phyloP scores from a whole-genome alignment of 1,140 invertebrate species.

The Ips typographus region DNA sequence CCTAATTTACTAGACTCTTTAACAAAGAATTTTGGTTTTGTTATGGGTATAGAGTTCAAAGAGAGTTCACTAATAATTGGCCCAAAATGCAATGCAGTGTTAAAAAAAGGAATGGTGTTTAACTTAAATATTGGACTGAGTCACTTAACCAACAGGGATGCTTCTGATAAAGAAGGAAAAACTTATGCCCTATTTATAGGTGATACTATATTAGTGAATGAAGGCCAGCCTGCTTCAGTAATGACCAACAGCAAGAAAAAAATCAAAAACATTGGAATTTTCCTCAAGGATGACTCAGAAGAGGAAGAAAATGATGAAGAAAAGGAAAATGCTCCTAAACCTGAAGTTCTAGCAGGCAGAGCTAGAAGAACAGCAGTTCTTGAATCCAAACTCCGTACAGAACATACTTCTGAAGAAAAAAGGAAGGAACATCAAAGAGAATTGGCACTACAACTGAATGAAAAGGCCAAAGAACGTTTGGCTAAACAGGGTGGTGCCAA shows the following conservation, averaged over 20 bases:
- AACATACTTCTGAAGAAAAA: constrained; percentile 96
- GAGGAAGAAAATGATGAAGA: constrained; percentile 76
- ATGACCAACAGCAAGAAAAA: constrained; percentile 94
- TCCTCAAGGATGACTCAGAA: constrained; percentile 91
- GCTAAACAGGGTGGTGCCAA: constrained; percentile 83
- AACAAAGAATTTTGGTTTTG: constrained; percentile 80
- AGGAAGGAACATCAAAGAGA: constrained; percentile 96
- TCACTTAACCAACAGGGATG: constrained; percentile 81
- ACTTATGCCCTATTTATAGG: constrained; percentile 94
- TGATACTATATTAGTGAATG: constrained; percentile 94
- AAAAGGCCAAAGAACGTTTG: constrained; percentile 87
- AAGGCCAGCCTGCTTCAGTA: constrained; percentile 78
- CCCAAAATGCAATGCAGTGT: constrained; percentile 79
- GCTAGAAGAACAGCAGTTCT: constrained; percentile 92
- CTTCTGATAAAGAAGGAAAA: constrained; percentile 84
- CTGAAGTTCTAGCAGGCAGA: constrained; percentile 63
- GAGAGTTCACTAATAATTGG: constrained; percentile 92
- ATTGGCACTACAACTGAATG: constrained; percentile 86
- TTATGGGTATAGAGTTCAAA: constrained; percentile 97
- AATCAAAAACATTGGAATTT: constrained; percentile 95
- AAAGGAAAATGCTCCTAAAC: constrained; percentile 65
- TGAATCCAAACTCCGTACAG: constrained; percentile 92
- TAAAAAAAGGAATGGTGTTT: constrained; percentile 95
- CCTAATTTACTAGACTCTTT: constrained; percentile 86
- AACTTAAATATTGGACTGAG: constrained; percentile 94